Evolutionary conservation across 2,888 invertebrate species (phyloP).

Genomic region (Crossocerus cetratus): DNA sequence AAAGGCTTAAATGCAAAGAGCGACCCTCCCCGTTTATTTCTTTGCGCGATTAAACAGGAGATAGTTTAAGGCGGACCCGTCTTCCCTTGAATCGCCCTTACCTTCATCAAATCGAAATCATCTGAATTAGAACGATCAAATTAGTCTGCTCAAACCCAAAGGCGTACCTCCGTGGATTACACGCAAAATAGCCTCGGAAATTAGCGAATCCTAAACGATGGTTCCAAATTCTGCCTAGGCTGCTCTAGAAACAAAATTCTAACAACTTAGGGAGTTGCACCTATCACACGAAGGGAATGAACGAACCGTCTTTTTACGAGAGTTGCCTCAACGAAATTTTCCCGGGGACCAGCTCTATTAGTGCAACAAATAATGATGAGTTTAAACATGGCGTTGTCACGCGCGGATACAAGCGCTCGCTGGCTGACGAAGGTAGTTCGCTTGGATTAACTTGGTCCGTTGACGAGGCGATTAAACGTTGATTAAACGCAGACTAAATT

Average conservation of each 20-base stretch:
- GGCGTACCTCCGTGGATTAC: too few relatives aligned
- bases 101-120: constrained; percentile 2
- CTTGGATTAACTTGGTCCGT: constrained; percentile 69
- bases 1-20: constrained; percentile 69
- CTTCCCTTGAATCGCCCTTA: neutral
- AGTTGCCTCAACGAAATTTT: constrained; percentile 45
- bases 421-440: constrained; percentile 59
- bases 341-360: constrained; percentile 53
- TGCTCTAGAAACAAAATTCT: too few relatives aligned
- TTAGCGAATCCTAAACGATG: too few relatives aligned
- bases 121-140: neutral
- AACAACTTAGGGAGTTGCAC: too few relatives aligned
- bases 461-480: constrained; percentile 74
- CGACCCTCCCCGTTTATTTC: constrained; percentile 67
- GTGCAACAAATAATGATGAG: constrained; percentile 64
- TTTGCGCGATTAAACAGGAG: constrained; percentile 64
- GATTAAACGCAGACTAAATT: constrained; percentile 73
- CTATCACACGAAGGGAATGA: too few relatives aligned
- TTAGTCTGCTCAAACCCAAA: too few relatives aligned
- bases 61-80: constrained; percentile 27
- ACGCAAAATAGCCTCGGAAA: too few relatives aligned
- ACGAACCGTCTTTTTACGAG: constrained; percentile 46
- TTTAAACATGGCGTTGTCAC: constrained; percentile 66
- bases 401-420: constrained; percentile 53
- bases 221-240: too few relatives aligned